Evolutionary conservation across 2,797 vertebrate species (phyloP), one percentile per base, ranked within the genome.

Genomic region (Trachops cirrhosus): DNA sequence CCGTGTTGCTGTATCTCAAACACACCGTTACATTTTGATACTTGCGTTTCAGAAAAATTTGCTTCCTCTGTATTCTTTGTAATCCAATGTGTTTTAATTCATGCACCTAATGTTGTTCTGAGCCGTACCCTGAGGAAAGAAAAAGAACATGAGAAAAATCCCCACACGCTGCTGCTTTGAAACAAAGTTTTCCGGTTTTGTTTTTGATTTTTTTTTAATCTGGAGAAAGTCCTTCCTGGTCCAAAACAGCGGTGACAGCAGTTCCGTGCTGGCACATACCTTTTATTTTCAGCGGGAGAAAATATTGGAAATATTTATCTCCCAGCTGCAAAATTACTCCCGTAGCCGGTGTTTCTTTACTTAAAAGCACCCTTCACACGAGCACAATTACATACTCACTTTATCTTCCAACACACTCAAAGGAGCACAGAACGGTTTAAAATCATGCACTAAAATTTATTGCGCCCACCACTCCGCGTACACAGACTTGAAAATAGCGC

Each of bases 401-500:
- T 94, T 52, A 54, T 89, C 52, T 80, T 89, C 57, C 94, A 82
- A 75, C 15, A 79, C 16, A 39, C 41, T 73, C 87, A 86, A 93
- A 95, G 14, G 9, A 95, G 88, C 59, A 78, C 24, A 96, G 74
- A 71, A 21, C 19, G 37, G 12, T 41, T 92, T 97, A 73, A 95
- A 91, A 85, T 84, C 34, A 54, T 16, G 64, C 57, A 84, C 37
- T 41, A 71, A n/a, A 54, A 93, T 85, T 82, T 77, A 24, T 95
- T 90, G 91, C 73, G 75, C 39, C 75, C 59, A 70, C 74, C 52
- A 19, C 12, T 73, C 9, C 44, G 26, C 15, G 96, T 90, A 59
- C n/a, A 93, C n/a, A 67, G 59, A 88, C 64, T 95, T 78, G 54
- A 80, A 95, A 87, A 95, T 9, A 89, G 77, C 34, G 86, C 34